phyloP scores from a whole-genome alignment of 1,140 invertebrate genomes.

The Aphaenogaster floridana region DNA sequence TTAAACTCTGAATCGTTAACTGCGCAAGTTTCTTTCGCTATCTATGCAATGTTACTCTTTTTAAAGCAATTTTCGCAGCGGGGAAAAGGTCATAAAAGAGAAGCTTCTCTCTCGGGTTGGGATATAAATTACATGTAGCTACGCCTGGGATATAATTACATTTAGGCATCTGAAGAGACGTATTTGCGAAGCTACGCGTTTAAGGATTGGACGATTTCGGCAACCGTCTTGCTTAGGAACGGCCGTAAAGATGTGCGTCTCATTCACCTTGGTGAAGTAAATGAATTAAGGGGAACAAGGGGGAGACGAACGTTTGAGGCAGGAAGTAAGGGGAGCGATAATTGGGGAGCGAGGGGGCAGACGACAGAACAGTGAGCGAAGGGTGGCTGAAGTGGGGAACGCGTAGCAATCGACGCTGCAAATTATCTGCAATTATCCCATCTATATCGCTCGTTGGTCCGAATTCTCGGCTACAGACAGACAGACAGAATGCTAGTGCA shows the following conservation, averaged over 20 bases:
- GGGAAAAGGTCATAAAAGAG: slow-evolving; percentile 11
- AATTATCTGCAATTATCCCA: slow-evolving; percentile 80
- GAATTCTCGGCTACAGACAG: slow-evolving; percentile 67
- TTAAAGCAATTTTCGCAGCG: slow-evolving; percentile 27
- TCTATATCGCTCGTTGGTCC: slow-evolving; percentile 74
- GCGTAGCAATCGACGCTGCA: slow-evolving; percentile 78
- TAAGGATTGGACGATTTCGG: slow-evolving; percentile 22
- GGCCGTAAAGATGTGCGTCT: slow-evolving; percentile 41
- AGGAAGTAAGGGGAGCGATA: slow-evolving; percentile 73
- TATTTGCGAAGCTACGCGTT: slow-evolving; percentile 26
- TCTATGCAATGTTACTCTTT: slow-evolving; percentile 24
- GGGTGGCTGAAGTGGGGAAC: slow-evolving; percentile 74
- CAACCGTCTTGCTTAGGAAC: slow-evolving; percentile 14
- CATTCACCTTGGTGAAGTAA: slow-evolving; percentile 68
- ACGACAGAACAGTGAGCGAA: slow-evolving; percentile 67
- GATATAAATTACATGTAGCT: slow-evolving; percentile 36
- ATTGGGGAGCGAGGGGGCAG: slow-evolving; percentile 73
- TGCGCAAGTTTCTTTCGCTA: slow-evolving; percentile 22
- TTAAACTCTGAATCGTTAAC: slow-evolving; percentile 52
- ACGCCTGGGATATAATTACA: slow-evolving; percentile 6
- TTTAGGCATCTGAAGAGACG: neutral
- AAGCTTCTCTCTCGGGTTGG: neutral
- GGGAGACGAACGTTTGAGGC: slow-evolving; percentile 52
- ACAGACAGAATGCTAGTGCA: slow-evolving; percentile 66
- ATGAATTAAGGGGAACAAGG: slow-evolving; percentile 65